Conservation (phyloP, 2,797 vertebrate genomes). For the Alauda arvensis region DNA sequence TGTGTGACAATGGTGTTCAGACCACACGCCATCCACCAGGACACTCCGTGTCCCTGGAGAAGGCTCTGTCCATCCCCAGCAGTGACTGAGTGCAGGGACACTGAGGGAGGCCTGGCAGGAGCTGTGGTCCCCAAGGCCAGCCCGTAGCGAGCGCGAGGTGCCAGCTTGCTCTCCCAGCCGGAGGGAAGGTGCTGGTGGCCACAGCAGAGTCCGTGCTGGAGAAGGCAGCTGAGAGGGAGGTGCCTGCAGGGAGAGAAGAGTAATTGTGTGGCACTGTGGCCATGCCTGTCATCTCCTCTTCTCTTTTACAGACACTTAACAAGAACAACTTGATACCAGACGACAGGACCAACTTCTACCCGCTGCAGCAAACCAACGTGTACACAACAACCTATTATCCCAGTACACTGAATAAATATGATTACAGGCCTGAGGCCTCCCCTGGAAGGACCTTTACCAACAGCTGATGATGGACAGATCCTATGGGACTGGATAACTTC, state of each 20-base stretch:
- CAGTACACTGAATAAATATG: constrained; percentile 89
- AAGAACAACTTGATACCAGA: constrained; percentile 97
- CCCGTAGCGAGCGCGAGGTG: background rate
- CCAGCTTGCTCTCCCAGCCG: constrained; percentile 28
- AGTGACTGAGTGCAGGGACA: background rate
- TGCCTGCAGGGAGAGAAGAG: constrained; percentile 22
- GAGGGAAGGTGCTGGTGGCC: constrained; percentile 29
- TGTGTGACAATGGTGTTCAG: background rate
- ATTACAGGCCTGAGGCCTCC: constrained; percentile 92
- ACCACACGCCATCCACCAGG: background rate
- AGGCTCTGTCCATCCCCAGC: constrained; percentile 14
- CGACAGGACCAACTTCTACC: constrained; percentile 93
- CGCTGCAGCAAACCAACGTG: constrained; percentile 94
- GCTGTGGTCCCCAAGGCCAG: background rate
- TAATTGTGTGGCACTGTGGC: background rate
- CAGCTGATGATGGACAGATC: constrained; percentile 81
- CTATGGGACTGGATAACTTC: constrained; percentile 52
- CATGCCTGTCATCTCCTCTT: constrained; percentile 13
- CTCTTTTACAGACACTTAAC: constrained; percentile 88
- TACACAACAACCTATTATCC: constrained; percentile 98
- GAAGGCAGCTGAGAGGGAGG: constrained; percentile 48
- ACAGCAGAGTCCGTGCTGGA: background rate
- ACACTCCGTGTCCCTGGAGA: background rate
- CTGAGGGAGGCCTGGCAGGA: background rate
- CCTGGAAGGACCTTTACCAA: constrained; percentile 94